phyloP scores from a whole-genome alignment of 2,113 vertebrate species.

The Scortum barcoo region DNA sequence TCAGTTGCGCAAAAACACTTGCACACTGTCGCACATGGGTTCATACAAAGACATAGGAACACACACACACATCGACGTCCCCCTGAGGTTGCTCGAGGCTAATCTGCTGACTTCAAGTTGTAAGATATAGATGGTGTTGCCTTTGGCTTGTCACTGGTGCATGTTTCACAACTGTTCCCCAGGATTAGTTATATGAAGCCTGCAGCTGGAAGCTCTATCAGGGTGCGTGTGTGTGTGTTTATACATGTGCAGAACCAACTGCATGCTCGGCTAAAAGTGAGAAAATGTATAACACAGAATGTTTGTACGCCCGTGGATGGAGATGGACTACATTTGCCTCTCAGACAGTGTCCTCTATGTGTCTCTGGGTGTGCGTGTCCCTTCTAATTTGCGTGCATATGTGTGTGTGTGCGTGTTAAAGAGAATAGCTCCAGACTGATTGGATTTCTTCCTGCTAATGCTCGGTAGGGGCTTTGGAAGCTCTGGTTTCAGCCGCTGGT shows the following conservation, averaged over 20 bases:
- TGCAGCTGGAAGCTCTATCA: slow-evolving; percentile 61
- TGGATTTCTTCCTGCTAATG: slow-evolving; percentile 81
- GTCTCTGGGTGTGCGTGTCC: slow-evolving; percentile 23
- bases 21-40: slow-evolving; percentile 5
- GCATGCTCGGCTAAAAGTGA: slow-evolving; percentile 32
- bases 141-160: slow-evolving; percentile 68
- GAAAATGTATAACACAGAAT: slow-evolving; percentile 41
- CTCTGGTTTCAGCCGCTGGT: slow-evolving; percentile 79
- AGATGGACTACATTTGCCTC: slow-evolving; percentile 51
- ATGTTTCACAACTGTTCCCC: slow-evolving; percentile 67
- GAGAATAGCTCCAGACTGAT: slow-evolving; percentile 78
- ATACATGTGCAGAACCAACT: slow-evolving; percentile 13
- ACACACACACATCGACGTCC: slow-evolving; percentile 1
- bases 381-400: slow-evolving; percentile 36
- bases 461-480: slow-evolving; percentile 75
- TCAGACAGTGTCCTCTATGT: slow-evolving; percentile 70
- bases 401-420: slow-evolving; percentile 48
- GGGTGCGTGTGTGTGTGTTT: slow-evolving; percentile 17
- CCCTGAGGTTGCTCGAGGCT: slow-evolving; percentile 54
- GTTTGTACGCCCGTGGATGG: slow-evolving; percentile 18
- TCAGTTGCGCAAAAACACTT: slow-evolving; percentile 10
- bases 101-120: slow-evolving; percentile 55
- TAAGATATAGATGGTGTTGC: slow-evolving; percentile 70
- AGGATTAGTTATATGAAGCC: slow-evolving; percentile 52
- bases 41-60: slow-evolving; percentile 32